phyloP scores from a whole-genome alignment of 2,888 invertebrate species.

The Euplagia quadripunctaria region DNA sequence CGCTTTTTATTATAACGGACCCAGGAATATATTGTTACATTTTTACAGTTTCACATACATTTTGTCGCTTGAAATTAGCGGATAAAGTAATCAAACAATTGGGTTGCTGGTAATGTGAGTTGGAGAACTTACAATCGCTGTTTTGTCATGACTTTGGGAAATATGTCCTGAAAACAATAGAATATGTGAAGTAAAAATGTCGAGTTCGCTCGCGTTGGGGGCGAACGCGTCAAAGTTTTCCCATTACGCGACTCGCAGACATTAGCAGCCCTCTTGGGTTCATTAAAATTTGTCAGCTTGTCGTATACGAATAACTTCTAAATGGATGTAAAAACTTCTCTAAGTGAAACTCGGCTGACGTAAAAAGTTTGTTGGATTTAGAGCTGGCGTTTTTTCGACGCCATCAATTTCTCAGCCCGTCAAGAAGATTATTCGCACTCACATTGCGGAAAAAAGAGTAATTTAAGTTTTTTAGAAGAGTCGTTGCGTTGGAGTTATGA shows the following conservation, averaged over 20 bases:
- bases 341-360: constrained; percentile 87
- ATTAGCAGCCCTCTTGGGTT: constrained; percentile 85
- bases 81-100: constrained; percentile 63
- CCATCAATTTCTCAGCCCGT: constrained; percentile 86
- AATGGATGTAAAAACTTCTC: constrained; percentile 86
- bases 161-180: constrained; percentile 73
- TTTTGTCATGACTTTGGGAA: constrained; percentile 62
- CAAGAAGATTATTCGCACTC: constrained; percentile 87
- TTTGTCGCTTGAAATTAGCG: constrained; percentile 36
- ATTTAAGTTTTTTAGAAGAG: constrained; percentile 85
- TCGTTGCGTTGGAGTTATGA: constrained; percentile 84
- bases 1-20: constrained; percentile 75
- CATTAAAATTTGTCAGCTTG: constrained; percentile 87
- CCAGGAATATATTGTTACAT: constrained; percentile 74
- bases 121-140: constrained; percentile 58
- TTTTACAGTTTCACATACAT: constrained; percentile 38
- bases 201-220: constrained; percentile 49
- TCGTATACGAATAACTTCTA: constrained; percentile 83
- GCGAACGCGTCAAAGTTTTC: constrained; percentile 76
- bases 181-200: constrained; percentile 68
- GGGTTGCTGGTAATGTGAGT: constrained; percentile 61
- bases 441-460: constrained; percentile 86
- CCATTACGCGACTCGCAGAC: constrained; percentile 83
- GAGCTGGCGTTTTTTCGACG: constrained; percentile 78
- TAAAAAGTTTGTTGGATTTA: constrained; percentile 83